Evolutionary conservation across 2,888 invertebrate species (phyloP).

Genomic region (Loripinus fragilis): DNA sequence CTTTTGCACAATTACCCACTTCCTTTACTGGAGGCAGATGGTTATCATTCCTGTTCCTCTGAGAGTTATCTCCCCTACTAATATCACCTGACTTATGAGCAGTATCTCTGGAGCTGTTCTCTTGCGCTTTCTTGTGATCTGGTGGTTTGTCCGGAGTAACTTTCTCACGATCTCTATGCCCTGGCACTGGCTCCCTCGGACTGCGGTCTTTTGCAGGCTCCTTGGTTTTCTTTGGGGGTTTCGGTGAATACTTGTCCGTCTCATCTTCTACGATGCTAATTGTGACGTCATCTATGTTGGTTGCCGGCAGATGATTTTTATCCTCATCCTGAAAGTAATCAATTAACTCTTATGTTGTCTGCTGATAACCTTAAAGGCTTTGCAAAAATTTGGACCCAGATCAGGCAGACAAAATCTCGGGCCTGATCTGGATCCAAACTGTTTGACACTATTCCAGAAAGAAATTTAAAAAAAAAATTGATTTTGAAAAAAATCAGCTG

Average conservation of each 20-base stretch:
- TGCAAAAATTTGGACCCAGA: too few relatives aligned
- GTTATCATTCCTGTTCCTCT: neutral
- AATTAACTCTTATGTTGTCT: neutral
- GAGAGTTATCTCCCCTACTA: neutral
- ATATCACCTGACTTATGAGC: neutral
- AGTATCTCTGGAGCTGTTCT: neutral
- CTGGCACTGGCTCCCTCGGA: neutral
- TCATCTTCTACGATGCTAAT: constrained; percentile 85
- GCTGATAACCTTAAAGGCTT: too few relatives aligned
- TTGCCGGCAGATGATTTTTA: constrained; percentile 71
- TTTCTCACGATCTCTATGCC: neutral
- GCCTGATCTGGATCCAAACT: too few relatives aligned
- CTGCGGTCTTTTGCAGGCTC: neutral
- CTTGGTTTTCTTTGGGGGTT: constrained; percentile 2
- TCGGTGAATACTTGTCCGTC: constrained; percentile 31
- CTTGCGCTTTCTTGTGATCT: neutral
- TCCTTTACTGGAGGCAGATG: neutral
- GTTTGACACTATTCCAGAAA: too few relatives aligned
- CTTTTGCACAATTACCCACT: neutral
- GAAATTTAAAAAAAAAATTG: too few relatives aligned
- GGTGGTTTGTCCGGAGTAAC: too few relatives aligned
- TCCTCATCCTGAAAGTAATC: neutral
- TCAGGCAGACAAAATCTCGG: too few relatives aligned
- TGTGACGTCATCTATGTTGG: constrained; percentile 80
- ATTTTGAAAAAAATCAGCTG: too few relatives aligned